Percentiles rank a stretch among this genome's conserved stretches.
Evolutionary conservation across 1,140 invertebrate species (phyloP).

Genomic region (Panagrolaimus sp.): DNA sequence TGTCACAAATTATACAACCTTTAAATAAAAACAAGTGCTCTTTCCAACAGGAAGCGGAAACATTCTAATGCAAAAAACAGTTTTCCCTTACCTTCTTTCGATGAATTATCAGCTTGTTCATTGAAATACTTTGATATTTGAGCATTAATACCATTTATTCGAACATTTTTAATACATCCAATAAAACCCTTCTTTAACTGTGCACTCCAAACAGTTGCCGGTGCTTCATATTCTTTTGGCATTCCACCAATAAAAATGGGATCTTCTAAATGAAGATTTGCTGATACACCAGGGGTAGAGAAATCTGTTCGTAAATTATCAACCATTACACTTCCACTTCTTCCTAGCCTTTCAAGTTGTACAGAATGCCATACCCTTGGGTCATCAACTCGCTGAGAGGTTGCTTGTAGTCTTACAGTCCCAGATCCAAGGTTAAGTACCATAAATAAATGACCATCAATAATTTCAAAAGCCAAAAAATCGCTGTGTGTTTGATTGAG

Average conservation of each 20-base stretch:
- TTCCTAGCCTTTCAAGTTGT: constrained; percentile 70
- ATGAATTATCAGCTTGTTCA: background rate
- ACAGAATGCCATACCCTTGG: constrained; percentile 80
- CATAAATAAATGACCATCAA: constrained; percentile 84
- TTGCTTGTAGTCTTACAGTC: constrained; percentile 71
- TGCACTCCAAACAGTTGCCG: constrained; percentile 82
- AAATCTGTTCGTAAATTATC: constrained; percentile 83
- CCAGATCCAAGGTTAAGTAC: constrained; percentile 87
- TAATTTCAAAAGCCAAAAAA: constrained; percentile 84
- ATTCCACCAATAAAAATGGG: constrained; percentile 81
- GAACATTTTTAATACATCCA: constrained; percentile 85
- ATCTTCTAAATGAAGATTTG: constrained; percentile 65
- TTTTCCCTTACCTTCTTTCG: constrained; percentile 13
- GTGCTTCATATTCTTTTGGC: constrained; percentile 64
- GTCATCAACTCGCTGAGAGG: constrained; percentile 75
- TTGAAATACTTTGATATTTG: constrained; percentile 65
- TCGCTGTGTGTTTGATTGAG: constrained; percentile 64
- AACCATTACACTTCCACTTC: constrained; percentile 78
- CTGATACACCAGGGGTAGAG: constrained; percentile 70
- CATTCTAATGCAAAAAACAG: background rate
- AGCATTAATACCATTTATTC: constrained; percentile 81
- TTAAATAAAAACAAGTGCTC: no score
- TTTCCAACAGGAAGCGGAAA: no score
- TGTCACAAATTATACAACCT: no score
- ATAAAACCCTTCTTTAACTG: constrained; percentile 82